Percentiles rank a stretch among this genome's conserved stretches.
These are phyloP conservation scores for Gymnodraco acuticeps DNA, from an alignment of 2,797 vertebrate species.

Conservation along the genomic window DNA sequence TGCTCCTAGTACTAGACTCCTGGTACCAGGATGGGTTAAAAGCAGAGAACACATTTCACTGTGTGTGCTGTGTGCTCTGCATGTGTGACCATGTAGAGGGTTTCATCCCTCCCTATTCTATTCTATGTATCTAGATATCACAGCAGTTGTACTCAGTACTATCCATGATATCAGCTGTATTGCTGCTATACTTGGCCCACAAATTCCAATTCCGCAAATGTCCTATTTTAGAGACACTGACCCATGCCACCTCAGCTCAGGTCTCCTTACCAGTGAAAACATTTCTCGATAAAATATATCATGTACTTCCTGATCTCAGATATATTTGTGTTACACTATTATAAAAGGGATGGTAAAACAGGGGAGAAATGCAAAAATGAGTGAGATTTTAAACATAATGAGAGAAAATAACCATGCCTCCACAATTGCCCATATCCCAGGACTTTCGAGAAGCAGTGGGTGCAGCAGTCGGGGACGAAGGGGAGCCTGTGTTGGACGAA, in stretches of 20 bases:
- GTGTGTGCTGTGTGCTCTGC: no score
- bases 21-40: no score
- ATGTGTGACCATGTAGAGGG: no score
- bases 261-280: conserved; percentile 22
- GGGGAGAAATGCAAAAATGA: background rate
- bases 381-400: background rate
- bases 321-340: conserved; percentile 10
- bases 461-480: conserved; percentile 80
- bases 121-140: conserved; percentile 1
- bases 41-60: no score
- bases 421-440: conserved; percentile 66
- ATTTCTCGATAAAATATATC: conserved; percentile 26
- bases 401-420: background rate
- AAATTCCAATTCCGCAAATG: no score
- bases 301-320: conserved; percentile 23
- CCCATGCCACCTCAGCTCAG: background rate
- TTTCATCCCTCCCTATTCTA: no score
- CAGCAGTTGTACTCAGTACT: background rate
- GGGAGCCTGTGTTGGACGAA: conserved; percentile 83
- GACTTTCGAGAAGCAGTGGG: conserved; percentile 87
- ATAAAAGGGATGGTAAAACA: background rate
- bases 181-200: no score
- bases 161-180: no score
- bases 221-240: background rate
- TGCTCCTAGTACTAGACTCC: no score